phyloP scores from a whole-genome alignment of 2,797 vertebrate species.

The Momotus momota region DNA sequence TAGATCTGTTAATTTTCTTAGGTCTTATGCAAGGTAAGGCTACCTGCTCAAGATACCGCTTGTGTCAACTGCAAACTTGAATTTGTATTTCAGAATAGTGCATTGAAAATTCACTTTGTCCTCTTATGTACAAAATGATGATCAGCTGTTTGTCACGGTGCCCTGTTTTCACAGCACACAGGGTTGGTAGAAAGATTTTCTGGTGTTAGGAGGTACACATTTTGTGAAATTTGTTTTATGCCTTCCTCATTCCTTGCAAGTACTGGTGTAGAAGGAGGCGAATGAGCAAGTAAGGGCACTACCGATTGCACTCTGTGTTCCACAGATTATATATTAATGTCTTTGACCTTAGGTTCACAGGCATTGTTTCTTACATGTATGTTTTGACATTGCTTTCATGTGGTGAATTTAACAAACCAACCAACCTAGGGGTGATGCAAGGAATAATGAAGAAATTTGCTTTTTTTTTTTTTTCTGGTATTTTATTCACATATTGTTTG shows the following conservation, averaged over 20 bases:
- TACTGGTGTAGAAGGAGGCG: neutral
- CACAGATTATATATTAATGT: neutral
- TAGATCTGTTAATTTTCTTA: neutral
- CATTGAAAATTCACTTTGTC: neutral
- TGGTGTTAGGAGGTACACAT: neutral
- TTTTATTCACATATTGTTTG: neutral
- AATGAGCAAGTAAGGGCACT: neutral
- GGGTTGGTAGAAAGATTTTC: neutral
- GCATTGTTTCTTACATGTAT: neutral
- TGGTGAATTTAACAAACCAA: neutral
- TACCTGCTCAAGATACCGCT: neutral
- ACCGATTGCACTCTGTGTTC: neutral
- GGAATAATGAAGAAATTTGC: neutral
- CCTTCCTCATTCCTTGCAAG: neutral
- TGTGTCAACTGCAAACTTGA: neutral
- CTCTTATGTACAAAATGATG: neutral
- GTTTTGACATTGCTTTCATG: neutral
- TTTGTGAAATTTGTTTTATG: neutral
- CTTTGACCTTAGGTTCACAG: neutral
- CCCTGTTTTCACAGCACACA: neutral
- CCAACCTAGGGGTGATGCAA: neutral
- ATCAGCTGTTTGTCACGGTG: neutral
- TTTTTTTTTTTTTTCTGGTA: neutral
- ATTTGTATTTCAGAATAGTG: neutral
- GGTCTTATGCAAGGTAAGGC: neutral